Percentiles rank a stretch among this genome's conserved stretches.
Conservation (phyloP, 2,113 vertebrate species). For the Neotoma lepida region DNA sequence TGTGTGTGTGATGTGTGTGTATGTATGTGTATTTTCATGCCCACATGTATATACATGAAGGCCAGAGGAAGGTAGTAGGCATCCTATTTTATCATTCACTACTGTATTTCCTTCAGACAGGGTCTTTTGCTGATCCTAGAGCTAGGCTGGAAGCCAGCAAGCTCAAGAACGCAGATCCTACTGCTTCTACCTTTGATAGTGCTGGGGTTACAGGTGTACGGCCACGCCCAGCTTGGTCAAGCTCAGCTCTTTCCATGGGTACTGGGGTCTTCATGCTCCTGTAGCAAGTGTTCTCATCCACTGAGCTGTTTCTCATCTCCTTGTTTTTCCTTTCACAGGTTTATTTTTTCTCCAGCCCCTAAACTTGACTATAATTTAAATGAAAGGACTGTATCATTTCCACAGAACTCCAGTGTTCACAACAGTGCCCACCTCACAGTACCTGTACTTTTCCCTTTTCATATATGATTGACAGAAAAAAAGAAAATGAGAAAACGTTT, state of each 20-base stretch:
- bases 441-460: background rate
- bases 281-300: too few species aligned
- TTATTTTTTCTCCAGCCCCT: background rate
- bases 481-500: background rate
- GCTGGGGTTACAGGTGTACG: background rate
- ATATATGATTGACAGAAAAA: background rate
- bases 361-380: background rate
- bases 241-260: too few species aligned
- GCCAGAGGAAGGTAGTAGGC: background rate
- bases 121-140: background rate
- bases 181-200: background rate
- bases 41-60: too few species aligned
- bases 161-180: background rate
- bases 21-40: background rate
- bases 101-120: background rate
- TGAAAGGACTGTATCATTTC: background rate
- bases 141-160: background rate
- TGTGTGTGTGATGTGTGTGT: background rate
- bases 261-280: background rate
- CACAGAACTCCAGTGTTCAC: background rate
- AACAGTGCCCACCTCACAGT: background rate
- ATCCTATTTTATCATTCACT: background rate
- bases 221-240: background rate
- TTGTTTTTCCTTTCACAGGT: background rate
- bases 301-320: too few species aligned